Conservation (phyloP, 30 jellyfish, hydroid and myxozoan genomes). For the Pelagia noctiluca region DNA sequence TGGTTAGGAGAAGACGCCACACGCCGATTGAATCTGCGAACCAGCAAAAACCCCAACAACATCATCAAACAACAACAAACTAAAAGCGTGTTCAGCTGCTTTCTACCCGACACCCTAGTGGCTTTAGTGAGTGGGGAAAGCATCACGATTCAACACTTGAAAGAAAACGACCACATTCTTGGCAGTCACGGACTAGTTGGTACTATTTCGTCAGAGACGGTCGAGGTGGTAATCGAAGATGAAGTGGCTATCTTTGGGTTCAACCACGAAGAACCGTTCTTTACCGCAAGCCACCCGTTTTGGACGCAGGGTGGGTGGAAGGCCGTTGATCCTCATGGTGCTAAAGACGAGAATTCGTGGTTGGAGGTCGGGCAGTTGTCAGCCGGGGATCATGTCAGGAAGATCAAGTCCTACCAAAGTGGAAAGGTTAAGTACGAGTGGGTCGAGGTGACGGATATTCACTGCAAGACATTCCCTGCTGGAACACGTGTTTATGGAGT, state of each 20-base stretch:
- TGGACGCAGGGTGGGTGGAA: slow-evolving; percentile 80
- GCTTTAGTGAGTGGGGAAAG: neutral
- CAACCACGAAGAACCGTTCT: slow-evolving; percentile 49
- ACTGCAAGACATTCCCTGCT: slow-evolving; percentile 28
- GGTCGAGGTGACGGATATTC: slow-evolving; percentile 28
- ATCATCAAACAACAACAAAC: neutral
- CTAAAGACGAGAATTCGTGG: slow-evolving; percentile 56
- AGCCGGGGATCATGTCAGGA: slow-evolving; percentile 61
- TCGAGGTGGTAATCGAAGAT: slow-evolving; percentile 20
- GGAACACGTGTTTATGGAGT: slow-evolving; percentile 63
- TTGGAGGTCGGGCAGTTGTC: slow-evolving; percentile 67
- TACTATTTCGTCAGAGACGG: slow-evolving; percentile 45
- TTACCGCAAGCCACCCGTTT: slow-evolving; percentile 62
- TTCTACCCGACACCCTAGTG: slow-evolving; percentile 29
- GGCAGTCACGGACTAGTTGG: slow-evolving; percentile 45
- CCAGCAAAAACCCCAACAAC: slow-evolving; percentile 2
- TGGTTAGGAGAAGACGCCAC: slow-evolving; percentile 50
- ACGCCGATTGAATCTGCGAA: slow-evolving; percentile 4
- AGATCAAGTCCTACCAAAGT: neutral
- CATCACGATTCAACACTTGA: slow-evolving; percentile 28
- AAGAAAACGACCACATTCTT: slow-evolving; percentile 18
- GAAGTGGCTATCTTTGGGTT: slow-evolving; percentile 53
- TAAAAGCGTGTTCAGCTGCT: slow-evolving; percentile 17
- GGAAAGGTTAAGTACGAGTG: slow-evolving; percentile 38
- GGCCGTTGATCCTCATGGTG: slow-evolving; percentile 65